These are phyloP conservation scores for Cyclophora albipunctata DNA, from an alignment of 2,888 invertebrate genomes.

Conservation along the genomic window DNA sequence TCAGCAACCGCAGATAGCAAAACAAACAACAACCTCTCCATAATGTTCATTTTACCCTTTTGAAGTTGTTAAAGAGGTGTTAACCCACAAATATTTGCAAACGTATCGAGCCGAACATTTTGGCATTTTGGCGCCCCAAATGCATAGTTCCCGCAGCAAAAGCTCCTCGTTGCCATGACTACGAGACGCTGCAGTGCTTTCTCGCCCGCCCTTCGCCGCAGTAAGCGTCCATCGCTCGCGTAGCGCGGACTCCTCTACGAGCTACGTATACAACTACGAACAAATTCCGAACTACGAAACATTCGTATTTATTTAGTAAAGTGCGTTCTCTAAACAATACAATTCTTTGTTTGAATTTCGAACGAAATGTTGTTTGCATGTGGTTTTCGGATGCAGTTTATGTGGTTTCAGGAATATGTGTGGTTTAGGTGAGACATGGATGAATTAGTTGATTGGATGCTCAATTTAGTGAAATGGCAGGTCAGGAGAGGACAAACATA, in stretches of 20 bases:
- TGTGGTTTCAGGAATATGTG: slow-evolving; percentile 51
- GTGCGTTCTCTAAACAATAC: neutral
- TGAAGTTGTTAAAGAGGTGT: too few species aligned
- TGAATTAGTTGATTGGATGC: slow-evolving; percentile 40
- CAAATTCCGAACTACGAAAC: slow-evolving; percentile 17
- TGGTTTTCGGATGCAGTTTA: slow-evolving; percentile 61
- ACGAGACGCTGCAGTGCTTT: slow-evolving; percentile 68
- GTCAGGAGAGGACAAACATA: slow-evolving; percentile 60
- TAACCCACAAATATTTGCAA: too few species aligned
- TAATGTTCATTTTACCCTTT: too few species aligned
- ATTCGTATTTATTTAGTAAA: slow-evolving; percentile 2
- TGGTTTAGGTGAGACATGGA: slow-evolving; percentile 58
- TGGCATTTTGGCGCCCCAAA: slow-evolving; percentile 25
- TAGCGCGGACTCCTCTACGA: slow-evolving; percentile 26
- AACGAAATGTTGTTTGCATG: slow-evolving; percentile 5
- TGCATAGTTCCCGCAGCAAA: slow-evolving; percentile 43
- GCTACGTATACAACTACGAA: slow-evolving; percentile 9
- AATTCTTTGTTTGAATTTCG: neutral
- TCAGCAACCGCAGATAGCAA: too few species aligned
- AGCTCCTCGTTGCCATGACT: slow-evolving; percentile 51
- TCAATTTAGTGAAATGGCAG: slow-evolving; percentile 53
- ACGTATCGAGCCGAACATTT: too few species aligned
- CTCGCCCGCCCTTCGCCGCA: slow-evolving; percentile 62
- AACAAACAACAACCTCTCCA: too few species aligned
- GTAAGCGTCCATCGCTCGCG: slow-evolving; percentile 44